A percentile compares a stretch with the other conserved stretches of the same genome.
phyloP scores from a whole-genome alignment of 2,888 invertebrate species.

The Ophraella communa region DNA sequence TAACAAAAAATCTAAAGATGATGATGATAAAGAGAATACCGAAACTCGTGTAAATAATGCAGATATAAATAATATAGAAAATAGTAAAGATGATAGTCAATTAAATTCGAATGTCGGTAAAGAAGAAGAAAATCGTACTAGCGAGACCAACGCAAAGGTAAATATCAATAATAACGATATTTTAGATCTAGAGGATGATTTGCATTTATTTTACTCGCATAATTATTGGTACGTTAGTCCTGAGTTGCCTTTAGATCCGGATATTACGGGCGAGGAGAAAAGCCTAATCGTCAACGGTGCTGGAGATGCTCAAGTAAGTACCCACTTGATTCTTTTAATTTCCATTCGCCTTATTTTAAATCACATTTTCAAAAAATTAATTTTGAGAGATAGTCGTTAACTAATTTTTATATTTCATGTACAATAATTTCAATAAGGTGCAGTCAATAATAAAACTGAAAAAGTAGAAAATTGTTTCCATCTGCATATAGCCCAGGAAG shows the following conservation, averaged over 20 bases:
- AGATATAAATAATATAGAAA: slow-evolving; percentile 11
- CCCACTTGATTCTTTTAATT: background rate
- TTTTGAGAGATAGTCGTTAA: too few species aligned
- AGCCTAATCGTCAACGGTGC: slow-evolving; percentile 3
- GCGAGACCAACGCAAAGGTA: slow-evolving; percentile 34
- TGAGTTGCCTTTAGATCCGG: slow-evolving; percentile 61
- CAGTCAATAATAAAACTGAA: too few species aligned
- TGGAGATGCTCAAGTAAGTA: slow-evolving; percentile 28
- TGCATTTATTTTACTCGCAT: slow-evolving; percentile 63
- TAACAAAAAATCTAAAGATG: slow-evolving; percentile 35
- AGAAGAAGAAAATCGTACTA: slow-evolving; percentile 8
- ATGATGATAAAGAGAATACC: slow-evolving; percentile 31
- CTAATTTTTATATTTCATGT: too few species aligned
- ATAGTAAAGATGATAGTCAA: slow-evolving; percentile 27
- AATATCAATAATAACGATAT: slow-evolving; percentile 40
- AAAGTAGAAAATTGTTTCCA: too few species aligned
- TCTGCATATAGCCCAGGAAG: too few species aligned
- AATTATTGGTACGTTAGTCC: slow-evolving; percentile 66
- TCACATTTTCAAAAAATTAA: background rate
- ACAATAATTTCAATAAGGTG: too few species aligned
- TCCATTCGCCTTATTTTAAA: background rate
- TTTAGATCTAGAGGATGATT: slow-evolving; percentile 53
- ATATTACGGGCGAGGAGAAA: slow-evolving; percentile 49
- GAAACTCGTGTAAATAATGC: slow-evolving; percentile 23
- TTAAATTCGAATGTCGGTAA: slow-evolving; percentile 20